phyloP scores from a whole-genome alignment of 2,888 invertebrate species.

The Tenthredo notha region DNA sequence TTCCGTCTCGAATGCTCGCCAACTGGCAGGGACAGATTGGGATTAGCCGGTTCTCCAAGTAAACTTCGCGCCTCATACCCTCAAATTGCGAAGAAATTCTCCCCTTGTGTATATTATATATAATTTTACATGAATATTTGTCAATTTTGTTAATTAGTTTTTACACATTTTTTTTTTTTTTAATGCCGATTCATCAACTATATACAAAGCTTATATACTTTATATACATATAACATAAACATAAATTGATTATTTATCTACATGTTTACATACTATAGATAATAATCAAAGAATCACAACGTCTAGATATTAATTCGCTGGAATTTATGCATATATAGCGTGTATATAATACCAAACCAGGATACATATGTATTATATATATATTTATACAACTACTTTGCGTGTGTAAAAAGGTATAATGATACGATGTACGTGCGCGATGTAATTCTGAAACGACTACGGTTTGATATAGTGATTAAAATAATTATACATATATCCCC shows the following conservation, averaged over 20 bases:
- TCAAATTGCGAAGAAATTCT: not conserved
- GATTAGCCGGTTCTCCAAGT: conserved; percentile 33
- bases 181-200: not conserved
- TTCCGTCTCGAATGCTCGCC: conserved; percentile 37
- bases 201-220: not conserved
- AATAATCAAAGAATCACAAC: not conserved
- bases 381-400: not conserved
- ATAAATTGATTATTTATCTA: not conserved
- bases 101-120: no score
- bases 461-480: conserved; percentile 50
- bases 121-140: not conserved
- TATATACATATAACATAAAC: not conserved
- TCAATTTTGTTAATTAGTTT: not conserved
- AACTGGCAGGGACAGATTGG: conserved; percentile 53
- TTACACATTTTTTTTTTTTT: not conserved
- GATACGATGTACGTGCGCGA: conserved; percentile 16
- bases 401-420: conserved; percentile 22
- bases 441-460: conserved; percentile 31
- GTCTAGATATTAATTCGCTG: conserved; percentile 27
- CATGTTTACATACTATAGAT: not conserved
- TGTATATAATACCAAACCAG: not conserved
- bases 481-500: conserved; percentile 40
- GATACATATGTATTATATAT: not conserved
- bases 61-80: not conserved
- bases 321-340: not conserved